Conservation (phyloP, 1,140 invertebrate species). For the Mamestra configurata region DNA sequence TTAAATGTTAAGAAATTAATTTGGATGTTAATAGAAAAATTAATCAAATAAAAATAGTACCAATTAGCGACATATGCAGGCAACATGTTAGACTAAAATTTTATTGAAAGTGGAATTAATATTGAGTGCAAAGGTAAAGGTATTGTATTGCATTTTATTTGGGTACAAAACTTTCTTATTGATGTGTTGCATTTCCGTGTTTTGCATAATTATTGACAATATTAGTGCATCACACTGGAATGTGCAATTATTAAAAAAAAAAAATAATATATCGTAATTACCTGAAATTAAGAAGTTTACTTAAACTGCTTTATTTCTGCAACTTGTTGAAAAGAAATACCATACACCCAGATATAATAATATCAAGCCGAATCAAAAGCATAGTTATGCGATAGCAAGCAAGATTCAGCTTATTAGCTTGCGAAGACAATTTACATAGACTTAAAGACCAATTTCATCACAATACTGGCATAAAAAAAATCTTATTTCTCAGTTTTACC, state of each 20-base stretch:
- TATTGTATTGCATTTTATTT: neutral
- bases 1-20: conserved; percentile 25
- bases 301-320: conserved; percentile 4
- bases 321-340: conserved; percentile 19
- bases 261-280: conserved; percentile 15
- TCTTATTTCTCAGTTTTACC: neutral
- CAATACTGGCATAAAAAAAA: conserved; percentile 15
- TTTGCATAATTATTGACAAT: neutral
- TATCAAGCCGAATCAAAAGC: conserved; percentile 25
- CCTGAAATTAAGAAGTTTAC: neutral
- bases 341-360: conserved; percentile 5
- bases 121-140: neutral
- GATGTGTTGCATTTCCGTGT: neutral
- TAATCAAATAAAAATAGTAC: conserved; percentile 10
- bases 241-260: conserved; percentile 3
- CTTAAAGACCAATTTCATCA: conserved; percentile 8
- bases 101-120: neutral
- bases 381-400: conserved; percentile 14
- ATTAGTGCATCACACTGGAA: conserved; percentile 16
- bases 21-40: neutral
- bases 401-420: neutral
- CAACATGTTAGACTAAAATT: conserved; percentile 39
- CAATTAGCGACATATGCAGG: conserved; percentile 37
- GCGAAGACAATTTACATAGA: conserved; percentile 28
- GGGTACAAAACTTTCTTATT: neutral